Base-by-base conservation (phyloP, 1,140 invertebrate genomes). In the Penaeus vannamei region DNA sequence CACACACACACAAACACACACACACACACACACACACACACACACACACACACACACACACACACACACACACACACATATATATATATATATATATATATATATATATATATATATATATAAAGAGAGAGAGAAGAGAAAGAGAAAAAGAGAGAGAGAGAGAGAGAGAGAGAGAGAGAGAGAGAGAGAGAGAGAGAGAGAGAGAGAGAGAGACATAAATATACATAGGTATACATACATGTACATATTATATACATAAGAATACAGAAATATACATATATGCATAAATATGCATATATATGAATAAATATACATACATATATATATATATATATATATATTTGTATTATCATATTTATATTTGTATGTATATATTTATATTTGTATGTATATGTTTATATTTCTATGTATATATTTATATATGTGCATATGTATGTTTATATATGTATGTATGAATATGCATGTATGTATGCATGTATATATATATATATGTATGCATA, bases 141-240 rank as follows among this genome's bases (percentile, higher is more conserved):
- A 82, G 80, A 36, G 42, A 82, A 53, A 42, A n/a, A 81, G 79
- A 42, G 32, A 81, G 79, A 42, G 32, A 81, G 79, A 42, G 32
- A 82, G 80, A 53, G 80, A 82, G 42, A 82, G 42, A 82, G 80
- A 53, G 42, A 82, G 80, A 53, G 42, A 82, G 80, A 53, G 80
- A 53, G 80, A 82, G 42, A 82, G 80, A 53, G 42, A 53, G 80
- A 12, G 42, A 46, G 7, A 22, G 19, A 46, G 32, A 1, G 20
- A 82, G 20, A 76, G 69, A 23, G n/a, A 64, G 36, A 29, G n/a
- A n/a, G n/a, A n/a, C n/a, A n/a, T n/a, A n/a, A n/a, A n/a, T n/a
- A n/a, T n/a, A n/a, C n/a, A n/a, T n/a, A n/a, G n/a, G n/a, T n/a
- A n/a, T n/a, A n/a, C n/a, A n/a, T n/a, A n/a, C n/a, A n/a, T n/a